Base-by-base conservation (phyloP, 2,113 vertebrate genomes). In the Pelvicachromis taeniatus region DNA sequence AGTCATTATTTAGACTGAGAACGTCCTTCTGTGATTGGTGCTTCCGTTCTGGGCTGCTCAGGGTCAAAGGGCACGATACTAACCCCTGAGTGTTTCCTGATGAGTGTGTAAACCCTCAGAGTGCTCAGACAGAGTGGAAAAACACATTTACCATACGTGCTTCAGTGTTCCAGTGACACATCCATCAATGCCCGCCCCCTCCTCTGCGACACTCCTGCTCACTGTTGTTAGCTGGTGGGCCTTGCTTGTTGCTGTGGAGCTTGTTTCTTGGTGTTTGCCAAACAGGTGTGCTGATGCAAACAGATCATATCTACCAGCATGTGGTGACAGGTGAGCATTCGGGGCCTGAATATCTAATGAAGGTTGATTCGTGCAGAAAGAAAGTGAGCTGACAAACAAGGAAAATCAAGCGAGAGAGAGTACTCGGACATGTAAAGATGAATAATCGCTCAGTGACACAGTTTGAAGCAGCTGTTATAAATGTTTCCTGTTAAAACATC, bases 31-130 rank as follows among this genome's bases (percentile, higher is more conserved):
- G 9, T 42, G 40, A 42, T 42, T 13, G 11, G 40, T 42, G 29
- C 29, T 29, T 29, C 29, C 29, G 3, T 29, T 29, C 29, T 4
- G 14, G 0, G 56, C 26, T 31, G 56, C 26, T 59, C 56, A 59
- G 56, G 4, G 56, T 59, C 56, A 59, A 33, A 26, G 53, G 53
- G n/a, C n/a, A 54, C n/a, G 53, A 55, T 5, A 5, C 14, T 1
- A 1, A 59, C 29, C 2, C 29, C 56, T 59, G 56, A 0, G 56
- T 31, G 31, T 59, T 0, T 4, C 56, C 56, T 1, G 23, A 9
- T 58, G 14, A 4, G 0, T 33, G 16, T 1, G 19, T 33, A 29
- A 19, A 33, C 29, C 29, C 16, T 10, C 19, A 29, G 29, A 16
- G 10, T 59, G 56, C 29, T 33, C 3, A 0, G 56, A 19, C 2